Evolutionary conservation across 2,113 vertebrate genomes (phyloP), one percentile per base, ranked within the genome.

Genomic region (Nerophis ophidion): DNA sequence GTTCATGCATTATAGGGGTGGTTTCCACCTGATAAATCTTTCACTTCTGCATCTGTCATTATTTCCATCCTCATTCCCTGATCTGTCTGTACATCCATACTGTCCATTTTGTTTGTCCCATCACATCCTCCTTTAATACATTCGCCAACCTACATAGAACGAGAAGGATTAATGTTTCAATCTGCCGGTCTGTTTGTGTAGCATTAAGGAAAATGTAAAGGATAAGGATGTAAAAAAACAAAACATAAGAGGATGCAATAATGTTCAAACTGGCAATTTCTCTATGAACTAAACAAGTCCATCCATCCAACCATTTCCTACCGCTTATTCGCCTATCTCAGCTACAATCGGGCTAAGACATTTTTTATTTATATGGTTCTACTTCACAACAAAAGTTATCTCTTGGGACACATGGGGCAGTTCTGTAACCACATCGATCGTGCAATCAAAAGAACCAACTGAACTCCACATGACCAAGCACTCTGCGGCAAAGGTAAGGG

Each of bases 11-110:
- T 16, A 6, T 19, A 48, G 12, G 17, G 48, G 59, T 45, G 61
- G 3, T 57, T 52, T 72, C 51, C 81, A 77, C 75, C 68, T 78
- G 76, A 48, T 55, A 63, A 42, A 74, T 75, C 48, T 68, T 72
- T 77, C 69, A 76, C 76, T 65, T 56, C 48, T 61, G 45, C 65
- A 66, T 73, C 63, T 80, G 69, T 77, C 76, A 77, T 55, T 70
- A 42, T 69, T 66, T 36, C 34, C 36, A 67, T 70, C 14, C 58
- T 73, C 61, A 72, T 62, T 56, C 60, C 62, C 74, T 59, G 46
- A n/a, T 42, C 72, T 42, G n/a, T 63, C 53, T 74, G 65, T 45
- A 49, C 8, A 7, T 60, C 60, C 57, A 71, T 81, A 62, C 65
- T 63, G 75, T 61, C 59, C 60, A 71, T 66, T 61, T 42, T 46